Evolutionary conservation across 2,888 invertebrate species (phyloP).

Genomic region (Caenorhabditis parvicauda): DNA sequence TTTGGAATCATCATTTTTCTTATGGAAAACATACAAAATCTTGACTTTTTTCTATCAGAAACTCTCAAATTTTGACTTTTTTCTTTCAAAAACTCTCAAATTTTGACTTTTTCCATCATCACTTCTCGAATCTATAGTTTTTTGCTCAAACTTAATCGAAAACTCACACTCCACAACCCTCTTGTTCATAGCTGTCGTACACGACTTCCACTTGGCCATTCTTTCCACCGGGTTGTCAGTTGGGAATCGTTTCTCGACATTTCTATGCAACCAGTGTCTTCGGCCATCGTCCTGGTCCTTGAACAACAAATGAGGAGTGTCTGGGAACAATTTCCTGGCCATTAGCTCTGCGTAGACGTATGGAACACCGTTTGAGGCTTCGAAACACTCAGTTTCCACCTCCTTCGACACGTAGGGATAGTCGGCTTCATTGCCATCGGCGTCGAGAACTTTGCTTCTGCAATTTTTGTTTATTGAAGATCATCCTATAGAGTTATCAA

Average conservation of each 20-base stretch:
- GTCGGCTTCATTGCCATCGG: slow-evolving; percentile 31
- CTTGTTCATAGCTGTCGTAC: slow-evolving; percentile 45
- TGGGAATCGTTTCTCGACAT: slow-evolving; percentile 42
- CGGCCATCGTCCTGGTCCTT: slow-evolving; percentile 47
- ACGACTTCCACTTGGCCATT: slow-evolving; percentile 43
- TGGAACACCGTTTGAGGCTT: slow-evolving; percentile 21
- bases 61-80: neutral
- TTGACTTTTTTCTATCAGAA: neutral
- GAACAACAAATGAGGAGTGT: slow-evolving; percentile 37
- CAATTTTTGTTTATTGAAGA: neutral
- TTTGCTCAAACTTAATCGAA: too few species aligned
- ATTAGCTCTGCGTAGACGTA: slow-evolving; percentile 40
- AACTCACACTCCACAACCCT: slow-evolving; percentile 24
- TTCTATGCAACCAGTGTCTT: slow-evolving; percentile 43
- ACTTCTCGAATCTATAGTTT: slow-evolving; percentile 15
- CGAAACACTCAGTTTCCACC: slow-evolving; percentile 37
- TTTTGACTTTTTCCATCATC: neutral
- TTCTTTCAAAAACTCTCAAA: neutral
- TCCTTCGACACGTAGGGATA: slow-evolving; percentile 38
- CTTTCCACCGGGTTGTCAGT: slow-evolving; percentile 29
- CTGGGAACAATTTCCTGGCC: slow-evolving; percentile 32
- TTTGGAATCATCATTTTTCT: too few species aligned
- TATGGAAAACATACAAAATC: too few species aligned
- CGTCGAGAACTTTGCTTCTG: slow-evolving; percentile 29
- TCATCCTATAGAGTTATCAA: neutral